Percentiles rank a stretch among this genome's conserved stretches.
Evolutionary conservation across 2,113 vertebrate species (phyloP).

Genomic region (Thamnophis sirtalis): DNA sequence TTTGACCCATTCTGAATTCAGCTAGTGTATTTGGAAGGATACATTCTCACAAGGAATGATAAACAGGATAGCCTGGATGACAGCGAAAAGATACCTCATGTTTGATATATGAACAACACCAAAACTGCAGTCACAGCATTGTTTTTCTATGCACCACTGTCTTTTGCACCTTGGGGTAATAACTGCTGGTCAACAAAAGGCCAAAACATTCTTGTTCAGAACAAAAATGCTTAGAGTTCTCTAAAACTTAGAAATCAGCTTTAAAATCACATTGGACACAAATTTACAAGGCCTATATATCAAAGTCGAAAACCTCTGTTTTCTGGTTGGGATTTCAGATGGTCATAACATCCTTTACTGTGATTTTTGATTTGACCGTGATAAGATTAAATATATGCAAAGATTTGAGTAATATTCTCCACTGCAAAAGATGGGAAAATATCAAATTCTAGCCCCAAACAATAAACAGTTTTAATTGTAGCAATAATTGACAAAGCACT

Average conservation of each 20-base stretch:
- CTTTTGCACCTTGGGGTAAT: neutral
- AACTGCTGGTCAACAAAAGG: neutral
- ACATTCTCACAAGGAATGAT: neutral
- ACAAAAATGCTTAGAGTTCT: neutral
- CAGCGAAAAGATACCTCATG: neutral
- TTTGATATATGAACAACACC: neutral
- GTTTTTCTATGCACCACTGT: neutral
- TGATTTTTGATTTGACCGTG: neutral
- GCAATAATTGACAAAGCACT: neutral
- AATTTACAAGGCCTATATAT: neutral
- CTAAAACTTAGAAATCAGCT: neutral
- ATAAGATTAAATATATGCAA: neutral
- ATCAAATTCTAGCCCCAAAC: neutral
- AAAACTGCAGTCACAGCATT: neutral
- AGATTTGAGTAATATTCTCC: neutral
- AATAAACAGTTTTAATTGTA: neutral
- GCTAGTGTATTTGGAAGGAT: neutral
- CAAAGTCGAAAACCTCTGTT: neutral
- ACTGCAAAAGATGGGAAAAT: neutral
- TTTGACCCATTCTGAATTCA: constrained; percentile 14
- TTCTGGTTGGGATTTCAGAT: neutral
- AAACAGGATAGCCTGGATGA: neutral
- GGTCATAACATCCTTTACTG: neutral
- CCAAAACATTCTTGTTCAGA: neutral
- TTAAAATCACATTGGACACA: neutral